Base-by-base conservation (phyloP, 2,797 vertebrate genomes). In the Mormyrus hasselquistii region DNA sequence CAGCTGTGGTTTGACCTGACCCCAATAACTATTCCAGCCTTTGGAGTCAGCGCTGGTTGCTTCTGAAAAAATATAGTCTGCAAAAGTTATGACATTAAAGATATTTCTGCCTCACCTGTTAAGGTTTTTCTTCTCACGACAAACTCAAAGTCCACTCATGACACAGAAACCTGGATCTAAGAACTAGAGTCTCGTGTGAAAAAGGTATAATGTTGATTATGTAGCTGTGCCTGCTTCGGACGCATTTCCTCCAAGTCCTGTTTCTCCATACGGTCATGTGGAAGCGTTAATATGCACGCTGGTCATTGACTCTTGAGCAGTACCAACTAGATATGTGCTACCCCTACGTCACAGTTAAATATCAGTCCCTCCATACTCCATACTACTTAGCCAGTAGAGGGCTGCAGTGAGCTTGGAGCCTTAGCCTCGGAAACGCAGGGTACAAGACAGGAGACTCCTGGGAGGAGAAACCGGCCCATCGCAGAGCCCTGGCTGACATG, bases 101-200 rank as follows among this genome's bases (percentile, higher is more conserved):
- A 47, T 22, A 84, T 88, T 84, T 88, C 84, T 88, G 41, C 34
- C 50, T 86, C 49, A 86, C 86, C 29, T 86, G 29, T 38, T 41
- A 86, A 53, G 62, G 59, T 73, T 86, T 86, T 86, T 55, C 10
- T 89, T 55, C 34, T n/a, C 49, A 10, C 9, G 22, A 62, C 34
- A 3, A 50, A 38, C 22, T 52, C 84, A 86, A 86, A 86, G n/a
- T 49, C 29, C 29, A n/a, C 62, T 86, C 16, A 65, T 10, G 59
- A 57, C 4, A 38, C 52, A 88, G 65, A 29, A 86, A 49, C 53
- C 29, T 12, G 1, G 65, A 73, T 34, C 29, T 38, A 38, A 59
- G 52, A 84, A 69, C 59, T 53, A 34, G 9, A 16, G 29, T 87
- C 34, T 44, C 16, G 52, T 25, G 8, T 69, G 82, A 44, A 86